Percentiles rank a stretch among this genome's conserved stretches.
Evolutionary conservation across 2,113 vertebrate genomes (phyloP).

Genomic region (Gallinago undulata): DNA sequence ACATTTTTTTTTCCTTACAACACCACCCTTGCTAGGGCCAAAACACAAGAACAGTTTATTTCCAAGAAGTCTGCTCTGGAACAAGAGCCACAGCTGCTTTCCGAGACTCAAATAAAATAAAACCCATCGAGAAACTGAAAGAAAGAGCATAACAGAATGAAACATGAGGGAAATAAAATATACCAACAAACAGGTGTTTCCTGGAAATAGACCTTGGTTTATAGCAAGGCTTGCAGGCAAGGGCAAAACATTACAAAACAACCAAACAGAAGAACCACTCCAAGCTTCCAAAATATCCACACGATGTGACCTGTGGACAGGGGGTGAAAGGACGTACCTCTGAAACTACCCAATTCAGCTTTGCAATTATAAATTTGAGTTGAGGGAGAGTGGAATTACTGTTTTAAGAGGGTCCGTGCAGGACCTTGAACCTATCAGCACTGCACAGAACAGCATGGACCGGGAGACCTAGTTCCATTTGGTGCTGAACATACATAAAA

Average conservation of each 20-base stretch:
- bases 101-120: neutral
- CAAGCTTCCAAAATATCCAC: neutral
- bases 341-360: neutral
- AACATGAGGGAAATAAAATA: neutral
- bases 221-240: neutral
- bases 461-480: neutral
- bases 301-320: neutral
- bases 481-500: neutral
- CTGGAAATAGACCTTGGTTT: neutral
- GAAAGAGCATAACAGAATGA: neutral
- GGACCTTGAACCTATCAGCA: neutral
- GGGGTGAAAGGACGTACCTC: neutral
- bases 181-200: neutral
- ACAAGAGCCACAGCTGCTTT: neutral
- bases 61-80: neutral
- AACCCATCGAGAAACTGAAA: neutral
- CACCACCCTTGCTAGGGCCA: neutral
- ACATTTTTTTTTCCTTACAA: neutral
- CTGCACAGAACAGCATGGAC: accelerated
- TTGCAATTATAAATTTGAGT: neutral
- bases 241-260: neutral
- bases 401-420: neutral
- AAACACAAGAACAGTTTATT: neutral
- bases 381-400: neutral
- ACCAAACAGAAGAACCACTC: neutral